phyloP scores from a whole-genome alignment of 2,113 vertebrate genomes.

The Pica pica region DNA sequence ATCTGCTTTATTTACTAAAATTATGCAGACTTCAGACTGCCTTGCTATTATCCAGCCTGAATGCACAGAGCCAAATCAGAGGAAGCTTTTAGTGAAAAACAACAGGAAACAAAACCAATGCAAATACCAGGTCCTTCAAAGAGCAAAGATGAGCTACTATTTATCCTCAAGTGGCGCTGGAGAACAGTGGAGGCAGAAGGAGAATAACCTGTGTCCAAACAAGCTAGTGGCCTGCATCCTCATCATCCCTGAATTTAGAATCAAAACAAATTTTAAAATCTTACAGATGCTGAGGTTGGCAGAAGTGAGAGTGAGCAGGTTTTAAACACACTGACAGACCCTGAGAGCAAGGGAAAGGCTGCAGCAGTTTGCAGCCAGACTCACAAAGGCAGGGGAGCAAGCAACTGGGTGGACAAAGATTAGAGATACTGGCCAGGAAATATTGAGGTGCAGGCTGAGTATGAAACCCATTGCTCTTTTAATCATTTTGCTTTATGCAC shows the following conservation, averaged over 20 bases:
- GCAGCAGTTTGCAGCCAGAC: neutral
- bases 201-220: neutral
- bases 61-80: neutral
- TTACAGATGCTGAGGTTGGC: neutral
- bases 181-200: neutral
- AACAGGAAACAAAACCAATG: neutral
- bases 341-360: neutral
- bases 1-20: conserved; percentile 3
- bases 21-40: neutral
- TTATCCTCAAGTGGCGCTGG: neutral
- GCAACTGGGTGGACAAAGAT: neutral
- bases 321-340: neutral
- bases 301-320: neutral
- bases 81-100: neutral
- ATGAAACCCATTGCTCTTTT: neutral
- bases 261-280: neutral
- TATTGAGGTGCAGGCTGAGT: accelerated
- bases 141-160: neutral
- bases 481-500: neutral
- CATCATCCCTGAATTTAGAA: neutral
- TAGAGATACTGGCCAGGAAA: neutral
- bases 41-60: neutral
- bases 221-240: neutral
- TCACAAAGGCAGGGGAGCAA: neutral
- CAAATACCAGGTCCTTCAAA: neutral